Conservation (phyloP, 2,888 invertebrate genomes). For the Chloroclystis v-ata region DNA sequence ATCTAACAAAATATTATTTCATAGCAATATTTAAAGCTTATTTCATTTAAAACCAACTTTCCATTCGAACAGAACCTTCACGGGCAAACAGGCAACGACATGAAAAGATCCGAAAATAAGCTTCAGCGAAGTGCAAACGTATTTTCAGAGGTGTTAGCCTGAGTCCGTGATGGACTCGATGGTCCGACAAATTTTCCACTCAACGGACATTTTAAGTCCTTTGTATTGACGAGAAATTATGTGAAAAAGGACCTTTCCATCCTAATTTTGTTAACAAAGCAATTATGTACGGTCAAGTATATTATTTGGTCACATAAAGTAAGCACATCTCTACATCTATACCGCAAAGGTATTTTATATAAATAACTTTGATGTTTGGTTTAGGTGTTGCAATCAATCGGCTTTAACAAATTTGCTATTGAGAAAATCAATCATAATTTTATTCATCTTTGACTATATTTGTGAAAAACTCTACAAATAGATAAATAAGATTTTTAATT, state of each 20-base stretch:
- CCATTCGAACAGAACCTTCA: conserved; percentile 44
- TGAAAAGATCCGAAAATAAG: conserved; percentile 76
- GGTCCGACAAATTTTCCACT: conserved; percentile 76
- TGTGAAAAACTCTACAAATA: no score
- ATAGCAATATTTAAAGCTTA: conserved; percentile 1
- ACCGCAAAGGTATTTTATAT: no score
- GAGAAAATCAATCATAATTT: no score
- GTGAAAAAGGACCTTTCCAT: conserved; percentile 59
- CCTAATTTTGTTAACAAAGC: conserved; percentile 43
- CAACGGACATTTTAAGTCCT: conserved; percentile 68
- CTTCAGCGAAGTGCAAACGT: conserved; percentile 68
- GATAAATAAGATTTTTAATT: no score
- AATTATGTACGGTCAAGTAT: conserved; percentile 52
- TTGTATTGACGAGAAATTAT: conserved; percentile 70
- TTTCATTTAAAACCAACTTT: conserved; percentile 9
- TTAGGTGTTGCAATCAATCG: no score
- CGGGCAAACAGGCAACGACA: conserved; percentile 61
- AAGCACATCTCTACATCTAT: not conserved
- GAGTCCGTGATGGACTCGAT: conserved; percentile 69
- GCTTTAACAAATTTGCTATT: no score
- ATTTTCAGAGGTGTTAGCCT: conserved; percentile 75
- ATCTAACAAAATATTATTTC: no score
- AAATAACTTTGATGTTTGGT: not conserved
- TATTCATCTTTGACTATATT: no score
- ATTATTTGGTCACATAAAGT: conserved; percentile 25